A percentile compares a stretch with the other conserved stretches of the same genome.
Evolutionary conservation across 2,113 vertebrate species (phyloP).

Genomic region (Albula goreensis): DNA sequence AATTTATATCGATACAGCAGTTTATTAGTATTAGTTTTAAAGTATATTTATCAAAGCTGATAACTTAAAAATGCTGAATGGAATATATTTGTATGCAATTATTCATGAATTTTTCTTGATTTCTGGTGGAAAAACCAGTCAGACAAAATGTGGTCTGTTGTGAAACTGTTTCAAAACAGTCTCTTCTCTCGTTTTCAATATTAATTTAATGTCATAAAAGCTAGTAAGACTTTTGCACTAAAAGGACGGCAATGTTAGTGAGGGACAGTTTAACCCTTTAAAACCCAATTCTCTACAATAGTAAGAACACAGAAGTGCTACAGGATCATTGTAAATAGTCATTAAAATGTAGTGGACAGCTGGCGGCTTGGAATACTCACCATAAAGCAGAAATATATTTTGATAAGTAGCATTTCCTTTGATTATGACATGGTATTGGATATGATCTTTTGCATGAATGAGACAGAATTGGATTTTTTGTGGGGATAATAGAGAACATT

Average conservation of each 20-base stretch:
- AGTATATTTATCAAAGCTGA: background rate
- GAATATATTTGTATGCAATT: constrained; percentile 6
- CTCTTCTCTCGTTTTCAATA: background rate
- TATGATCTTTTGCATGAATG: constrained; percentile 22
- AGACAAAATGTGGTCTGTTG: background rate
- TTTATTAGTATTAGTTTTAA: constrained; percentile 6
- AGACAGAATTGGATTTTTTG: constrained; percentile 7
- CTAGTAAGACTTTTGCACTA: constrained; percentile 2
- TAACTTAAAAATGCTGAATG: background rate
- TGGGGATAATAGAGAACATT: background rate
- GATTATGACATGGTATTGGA: background rate
- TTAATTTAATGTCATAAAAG: background rate
- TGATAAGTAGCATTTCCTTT: constrained; percentile 10
- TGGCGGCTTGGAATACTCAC: background rate
- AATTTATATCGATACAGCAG: background rate
- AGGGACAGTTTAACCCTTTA: constrained; percentile 16
- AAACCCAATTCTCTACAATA: background rate
- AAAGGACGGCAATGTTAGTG: background rate
- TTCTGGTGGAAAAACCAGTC: background rate
- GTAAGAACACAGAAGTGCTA: background rate
- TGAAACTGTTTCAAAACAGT: background rate
- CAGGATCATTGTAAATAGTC: constrained; percentile 25
- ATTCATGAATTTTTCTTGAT: constrained; percentile 1
- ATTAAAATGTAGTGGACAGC: background rate
- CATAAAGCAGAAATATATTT: constrained; percentile 27